Base-by-base conservation (phyloP, 2,888 invertebrate genomes). In the Oeneis ivallda region DNA sequence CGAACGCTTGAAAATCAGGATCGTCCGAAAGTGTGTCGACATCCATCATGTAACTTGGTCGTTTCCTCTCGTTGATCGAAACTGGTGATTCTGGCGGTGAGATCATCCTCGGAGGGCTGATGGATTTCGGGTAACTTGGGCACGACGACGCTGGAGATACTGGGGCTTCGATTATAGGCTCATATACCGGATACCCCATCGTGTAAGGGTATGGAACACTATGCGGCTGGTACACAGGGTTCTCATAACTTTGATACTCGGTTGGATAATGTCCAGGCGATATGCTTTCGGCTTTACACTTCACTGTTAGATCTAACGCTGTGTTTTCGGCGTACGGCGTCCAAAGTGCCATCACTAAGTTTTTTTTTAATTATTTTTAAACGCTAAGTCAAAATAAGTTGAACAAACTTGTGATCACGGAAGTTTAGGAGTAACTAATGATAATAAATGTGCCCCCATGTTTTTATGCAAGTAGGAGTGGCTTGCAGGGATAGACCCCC, bases 1-100 rank as follows among this genome's bases (percentile, higher is more conserved):
- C 93, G 74, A 96, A 97, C 43, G 94, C 94, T 3, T 93, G 92
- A 75, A 95, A 97, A 4, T 94, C 94, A 62, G 78, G 75, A 65
- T 95, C 95, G 1, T 87, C 85, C 0, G 83, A 79, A 5, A 88
- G 66, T 0, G 82, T 80, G 43, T 85, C 86, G 0, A 79, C 77
- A 49, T 93, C 93, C 0, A 94, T 93, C 52, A 93, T 92, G 74
- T 92, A 92, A 64, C 93, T 70, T 0, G 74, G 71, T 6, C 70
- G 69, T 7, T 67, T 59, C 49, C 68, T 71, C 26, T 72, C 69
- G 34, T 66, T 70, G n/a, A 66, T 59, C 0, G 71, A 71, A 0
- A 65, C 67, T 7, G 75, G 74, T 0, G 75, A 76, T 0, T 72
- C 72, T 7, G 74, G 75, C 0, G 75, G 74, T 0, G 75, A 70